phyloP scores from a whole-genome alignment of 2,888 invertebrate species.

The Horisme vitalbata region DNA sequence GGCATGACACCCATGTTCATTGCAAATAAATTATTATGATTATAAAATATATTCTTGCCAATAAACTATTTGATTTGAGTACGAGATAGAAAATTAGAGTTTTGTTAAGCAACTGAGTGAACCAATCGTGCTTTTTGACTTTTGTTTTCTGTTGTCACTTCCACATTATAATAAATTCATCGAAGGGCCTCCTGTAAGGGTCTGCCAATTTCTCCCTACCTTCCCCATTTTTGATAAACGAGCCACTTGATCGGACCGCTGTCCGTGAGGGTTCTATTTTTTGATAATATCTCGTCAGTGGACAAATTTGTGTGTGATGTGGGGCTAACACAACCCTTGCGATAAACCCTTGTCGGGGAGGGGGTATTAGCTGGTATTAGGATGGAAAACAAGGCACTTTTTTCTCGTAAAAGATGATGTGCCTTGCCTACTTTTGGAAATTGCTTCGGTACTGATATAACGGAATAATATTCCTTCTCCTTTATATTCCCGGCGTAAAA shows the following conservation, averaged over 20 bases:
- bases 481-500: not conserved
- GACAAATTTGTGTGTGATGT: constrained; percentile 74
- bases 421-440: not conserved
- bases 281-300: constrained; percentile 73
- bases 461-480: not conserved
- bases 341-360: constrained; percentile 47
- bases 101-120: no score
- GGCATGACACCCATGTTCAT: no score
- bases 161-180: constrained; percentile 50
- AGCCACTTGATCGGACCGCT: constrained; percentile 62
- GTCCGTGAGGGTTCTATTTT: constrained; percentile 52
- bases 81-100: no score
- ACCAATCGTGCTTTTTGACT: constrained; percentile 35
- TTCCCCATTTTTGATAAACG: constrained; percentile 73
- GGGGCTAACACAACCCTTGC: constrained; percentile 47
- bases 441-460: not conserved
- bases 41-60: no score
- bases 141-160: constrained; percentile 34
- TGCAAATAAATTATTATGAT: no score
- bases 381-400: constrained; percentile 33
- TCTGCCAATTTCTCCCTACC: constrained; percentile 51
- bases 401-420: constrained; percentile 10
- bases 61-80: no score
- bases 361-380: constrained; percentile 32
- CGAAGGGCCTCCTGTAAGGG: constrained; percentile 46